Evolutionary conservation across 2,113 vertebrate genomes (phyloP).

Genomic region (Geococcyx californianus): DNA sequence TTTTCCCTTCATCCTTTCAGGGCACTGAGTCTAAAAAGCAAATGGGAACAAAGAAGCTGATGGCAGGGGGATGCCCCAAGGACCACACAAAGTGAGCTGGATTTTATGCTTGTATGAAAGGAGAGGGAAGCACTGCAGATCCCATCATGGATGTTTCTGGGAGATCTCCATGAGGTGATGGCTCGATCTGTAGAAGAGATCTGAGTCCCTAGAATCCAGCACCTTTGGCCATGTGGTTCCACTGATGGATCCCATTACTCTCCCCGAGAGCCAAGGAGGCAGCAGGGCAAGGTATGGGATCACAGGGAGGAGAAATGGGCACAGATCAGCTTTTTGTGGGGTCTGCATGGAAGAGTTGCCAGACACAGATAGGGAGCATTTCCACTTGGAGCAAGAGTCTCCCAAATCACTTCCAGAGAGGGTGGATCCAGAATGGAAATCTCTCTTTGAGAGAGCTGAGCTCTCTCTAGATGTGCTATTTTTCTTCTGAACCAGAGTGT

Average conservation of each 20-base stretch:
- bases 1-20: neutral
- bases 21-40: neutral
- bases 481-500: neutral
- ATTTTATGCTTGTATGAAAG: rapidly evolving
- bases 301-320: rapidly evolving
- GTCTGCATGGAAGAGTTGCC: neutral
- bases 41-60: neutral
- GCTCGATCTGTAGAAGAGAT: neutral
- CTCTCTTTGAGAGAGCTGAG: neutral
- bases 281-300: neutral
- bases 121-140: neutral
- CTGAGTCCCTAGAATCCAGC: neutral
- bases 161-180: neutral
- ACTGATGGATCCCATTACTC: neutral
- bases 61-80: neutral
- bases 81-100: rapidly evolving
- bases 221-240: rapidly evolving
- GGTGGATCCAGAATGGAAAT: neutral
- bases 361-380: neutral
- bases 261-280: rapidly evolving
- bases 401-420: neutral
- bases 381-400: neutral
- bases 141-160: neutral
- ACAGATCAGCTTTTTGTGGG: rapidly evolving
- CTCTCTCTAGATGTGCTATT: neutral